These are phyloP conservation scores for Corydoras maculifer DNA, from an alignment of 2,113 vertebrate genomes.

Conservation along the genomic window DNA sequence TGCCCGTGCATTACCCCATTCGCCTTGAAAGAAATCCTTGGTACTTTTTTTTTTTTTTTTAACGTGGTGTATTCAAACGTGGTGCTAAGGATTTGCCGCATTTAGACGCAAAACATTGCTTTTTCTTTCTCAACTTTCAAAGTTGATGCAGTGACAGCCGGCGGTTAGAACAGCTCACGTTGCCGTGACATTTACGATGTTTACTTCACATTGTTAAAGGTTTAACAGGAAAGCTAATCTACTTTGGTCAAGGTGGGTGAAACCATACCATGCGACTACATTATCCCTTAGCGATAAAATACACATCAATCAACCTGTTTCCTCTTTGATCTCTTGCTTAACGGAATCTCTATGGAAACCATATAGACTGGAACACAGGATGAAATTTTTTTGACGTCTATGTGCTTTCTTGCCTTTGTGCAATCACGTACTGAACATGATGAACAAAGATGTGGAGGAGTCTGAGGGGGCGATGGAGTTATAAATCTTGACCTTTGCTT, in stretches of 20 bases:
- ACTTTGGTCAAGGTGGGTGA: slow-evolving; percentile 1
- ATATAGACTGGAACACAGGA: not conserved
- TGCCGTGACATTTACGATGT: not conserved
- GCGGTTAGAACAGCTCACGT: slow-evolving; percentile 8
- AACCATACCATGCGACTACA: not conserved
- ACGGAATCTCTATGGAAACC: slow-evolving; percentile 26
- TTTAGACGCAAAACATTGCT: slow-evolving; percentile 19
- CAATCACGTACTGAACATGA: slow-evolving; percentile 19
- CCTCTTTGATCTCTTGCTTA: slow-evolving; percentile 14
- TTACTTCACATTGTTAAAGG: slow-evolving; percentile 1
- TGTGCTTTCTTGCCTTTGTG: slow-evolving; percentile 6
- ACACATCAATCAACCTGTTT: slow-evolving; percentile 12
- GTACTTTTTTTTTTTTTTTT: slow-evolving; percentile 18
- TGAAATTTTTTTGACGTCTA: slow-evolving; percentile 4
- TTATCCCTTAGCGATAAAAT: slow-evolving; percentile 14
- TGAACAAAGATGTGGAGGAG: slow-evolving; percentile 32
- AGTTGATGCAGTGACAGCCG: slow-evolving; percentile 13
- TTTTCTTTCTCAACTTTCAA: not conserved
- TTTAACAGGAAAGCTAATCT: not conserved
- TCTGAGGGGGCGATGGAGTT: slow-evolving; percentile 34
- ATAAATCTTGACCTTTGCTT: slow-evolving; percentile 51
- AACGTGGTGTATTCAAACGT: slow-evolving; percentile 26
- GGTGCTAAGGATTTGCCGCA: slow-evolving; percentile 17
- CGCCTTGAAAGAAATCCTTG: slow-evolving; percentile 43
- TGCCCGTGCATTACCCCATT: slow-evolving; percentile 42